phyloP scores from a whole-genome alignment of 2,113 vertebrate species.

The Salvelinus alpinus region DNA sequence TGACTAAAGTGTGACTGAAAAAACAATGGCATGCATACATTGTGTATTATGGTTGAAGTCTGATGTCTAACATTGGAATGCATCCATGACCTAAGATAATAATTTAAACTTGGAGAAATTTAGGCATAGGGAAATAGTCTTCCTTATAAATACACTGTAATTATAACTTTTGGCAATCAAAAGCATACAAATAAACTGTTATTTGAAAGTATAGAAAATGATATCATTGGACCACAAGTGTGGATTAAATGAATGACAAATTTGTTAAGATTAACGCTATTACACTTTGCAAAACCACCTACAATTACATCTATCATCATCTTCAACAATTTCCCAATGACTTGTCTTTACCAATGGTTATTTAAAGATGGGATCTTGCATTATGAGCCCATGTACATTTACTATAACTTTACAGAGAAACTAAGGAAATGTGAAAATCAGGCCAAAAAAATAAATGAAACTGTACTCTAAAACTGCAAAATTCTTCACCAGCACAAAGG shows the following conservation, averaged over 20 bases:
- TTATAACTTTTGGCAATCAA: slow-evolving; percentile 30
- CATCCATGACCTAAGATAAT: slow-evolving; percentile 42
- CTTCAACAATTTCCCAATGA: background rate
- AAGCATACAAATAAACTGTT: slow-evolving; percentile 13
- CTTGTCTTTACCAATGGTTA: background rate
- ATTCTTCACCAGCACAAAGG: background rate
- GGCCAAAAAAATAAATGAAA: background rate
- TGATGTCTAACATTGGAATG: slow-evolving; percentile 56
- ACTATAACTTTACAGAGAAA: background rate
- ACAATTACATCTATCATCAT: background rate
- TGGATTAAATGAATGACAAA: background rate
- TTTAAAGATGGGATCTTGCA: background rate
- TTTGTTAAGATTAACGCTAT: background rate
- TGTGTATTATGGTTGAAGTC: slow-evolving; percentile 52
- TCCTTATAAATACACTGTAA: slow-evolving; percentile 38
- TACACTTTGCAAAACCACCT: background rate
- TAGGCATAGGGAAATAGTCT: slow-evolving; percentile 15
- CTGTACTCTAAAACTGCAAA: background rate
- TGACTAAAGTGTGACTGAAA: slow-evolving; percentile 28
- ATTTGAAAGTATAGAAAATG: background rate
- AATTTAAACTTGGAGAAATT: background rate
- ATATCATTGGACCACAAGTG: background rate
- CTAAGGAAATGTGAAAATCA: background rate
- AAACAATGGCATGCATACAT: slow-evolving; percentile 51
- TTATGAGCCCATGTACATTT: background rate